phyloP scores from a whole-genome alignment of 2,888 invertebrate species.

The Nysson spinosus region DNA sequence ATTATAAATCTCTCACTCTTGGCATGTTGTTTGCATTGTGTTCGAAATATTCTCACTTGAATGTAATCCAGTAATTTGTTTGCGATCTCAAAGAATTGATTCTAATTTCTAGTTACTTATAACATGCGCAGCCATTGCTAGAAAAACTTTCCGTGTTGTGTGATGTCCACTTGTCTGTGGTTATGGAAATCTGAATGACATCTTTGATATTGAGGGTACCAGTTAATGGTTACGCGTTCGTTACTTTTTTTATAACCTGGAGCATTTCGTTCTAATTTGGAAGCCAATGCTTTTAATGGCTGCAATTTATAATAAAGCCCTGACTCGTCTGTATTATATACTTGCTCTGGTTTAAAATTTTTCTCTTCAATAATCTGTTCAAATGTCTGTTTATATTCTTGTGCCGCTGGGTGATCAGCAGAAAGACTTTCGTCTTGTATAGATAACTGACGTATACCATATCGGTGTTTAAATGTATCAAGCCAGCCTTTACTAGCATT shows the following conservation, averaged over 20 bases:
- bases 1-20: no score
- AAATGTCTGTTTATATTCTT: background rate
- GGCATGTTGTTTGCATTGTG: no score
- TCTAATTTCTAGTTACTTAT: constrained; percentile 1
- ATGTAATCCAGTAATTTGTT: no score
- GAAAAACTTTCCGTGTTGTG: background rate
- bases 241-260: background rate
- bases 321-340: background rate
- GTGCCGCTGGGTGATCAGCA: constrained; percentile 4
- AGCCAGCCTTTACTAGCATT: background rate
- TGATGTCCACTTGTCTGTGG: background rate
- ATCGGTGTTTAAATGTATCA: background rate
- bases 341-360: constrained; percentile 1
- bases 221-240: constrained; percentile 1
- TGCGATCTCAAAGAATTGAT: background rate
- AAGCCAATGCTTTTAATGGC: constrained; percentile 4
- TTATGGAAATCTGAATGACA: background rate
- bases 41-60: no score
- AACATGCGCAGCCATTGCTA: background rate
- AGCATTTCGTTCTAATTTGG: background rate
- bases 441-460: background rate
- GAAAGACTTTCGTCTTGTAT: constrained; percentile 1
- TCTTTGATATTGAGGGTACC: no score
- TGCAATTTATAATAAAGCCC: background rate
- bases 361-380: constrained; percentile 2